These are phyloP conservation scores for Acromyrmex charruanus DNA, from an alignment of 1,140 invertebrate species.

Conservation along the genomic window DNA sequence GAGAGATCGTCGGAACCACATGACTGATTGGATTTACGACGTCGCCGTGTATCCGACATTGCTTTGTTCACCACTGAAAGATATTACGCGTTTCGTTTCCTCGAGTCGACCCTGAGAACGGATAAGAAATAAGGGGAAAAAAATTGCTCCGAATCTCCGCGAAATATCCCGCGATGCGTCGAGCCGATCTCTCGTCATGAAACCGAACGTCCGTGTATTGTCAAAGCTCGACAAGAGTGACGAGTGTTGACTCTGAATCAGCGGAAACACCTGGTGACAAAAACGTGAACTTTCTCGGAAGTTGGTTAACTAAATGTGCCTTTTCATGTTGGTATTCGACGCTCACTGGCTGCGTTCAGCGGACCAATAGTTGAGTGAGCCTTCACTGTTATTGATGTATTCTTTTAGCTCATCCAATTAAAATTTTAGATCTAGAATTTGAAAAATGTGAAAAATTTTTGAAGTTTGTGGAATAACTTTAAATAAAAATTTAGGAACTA, in stretches of 20 bases:
- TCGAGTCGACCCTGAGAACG: not conserved
- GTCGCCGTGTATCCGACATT: slow-evolving; percentile 84
- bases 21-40: slow-evolving; percentile 83
- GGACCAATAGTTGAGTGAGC: too few relatives aligned
- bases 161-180: slow-evolving; percentile 9
- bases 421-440: too few relatives aligned
- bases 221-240: not conserved
- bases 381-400: too few relatives aligned
- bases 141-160: not conserved
- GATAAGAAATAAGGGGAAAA: not conserved
- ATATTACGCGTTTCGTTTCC: not conserved
- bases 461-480: too few relatives aligned
- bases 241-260: not conserved
- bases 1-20: slow-evolving; percentile 84
- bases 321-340: too few relatives aligned
- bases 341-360: too few relatives aligned
- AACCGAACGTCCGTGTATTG: not conserved
- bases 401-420: too few relatives aligned
- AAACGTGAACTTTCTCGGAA: not conserved
- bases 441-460: too few relatives aligned
- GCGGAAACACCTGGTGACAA: not conserved
- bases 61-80: slow-evolving; percentile 62
- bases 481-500: too few relatives aligned
- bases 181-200: not conserved
- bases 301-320: too few relatives aligned